phyloP scores from a whole-genome alignment of 2,113 vertebrate species.

The Turdus rufiventris region DNA sequence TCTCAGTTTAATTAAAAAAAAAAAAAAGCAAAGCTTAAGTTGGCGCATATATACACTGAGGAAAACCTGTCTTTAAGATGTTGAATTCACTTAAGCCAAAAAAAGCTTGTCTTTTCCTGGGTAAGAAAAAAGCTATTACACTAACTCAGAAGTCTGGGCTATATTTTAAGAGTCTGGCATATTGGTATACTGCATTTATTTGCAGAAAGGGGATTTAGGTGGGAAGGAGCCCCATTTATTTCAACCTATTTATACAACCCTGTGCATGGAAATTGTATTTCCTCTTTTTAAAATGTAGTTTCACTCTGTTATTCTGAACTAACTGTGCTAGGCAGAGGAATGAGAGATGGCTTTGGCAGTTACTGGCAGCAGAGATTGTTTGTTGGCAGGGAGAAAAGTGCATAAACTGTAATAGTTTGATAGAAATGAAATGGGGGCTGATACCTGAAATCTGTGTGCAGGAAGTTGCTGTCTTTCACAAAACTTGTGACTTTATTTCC shows the following conservation, averaged over 20 bases:
- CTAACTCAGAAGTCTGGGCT: neutral
- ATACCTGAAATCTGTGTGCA: neutral
- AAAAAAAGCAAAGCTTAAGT: neutral
- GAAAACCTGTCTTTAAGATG: neutral
- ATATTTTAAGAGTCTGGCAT: neutral
- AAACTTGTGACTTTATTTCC: neutral
- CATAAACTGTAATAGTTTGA: neutral
- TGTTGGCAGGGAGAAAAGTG: neutral
- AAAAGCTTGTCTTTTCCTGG: neutral
- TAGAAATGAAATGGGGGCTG: neutral
- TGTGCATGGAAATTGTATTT: neutral
- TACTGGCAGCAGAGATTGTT: neutral
- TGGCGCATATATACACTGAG: neutral
- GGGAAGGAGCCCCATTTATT: neutral
- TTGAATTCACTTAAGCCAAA: conserved; percentile 19
- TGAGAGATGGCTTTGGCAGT: neutral
- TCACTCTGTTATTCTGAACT: neutral
- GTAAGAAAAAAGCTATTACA: neutral
- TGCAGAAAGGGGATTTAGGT: neutral
- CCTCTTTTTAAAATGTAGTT: neutral
- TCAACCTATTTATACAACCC: neutral
- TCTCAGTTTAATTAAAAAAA: neutral
- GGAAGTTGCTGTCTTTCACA: neutral
- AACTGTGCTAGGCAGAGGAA: neutral
- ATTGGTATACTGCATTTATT: neutral